phyloP scores from a whole-genome alignment of 2,888 invertebrate species.

The Apamea sordens region DNA sequence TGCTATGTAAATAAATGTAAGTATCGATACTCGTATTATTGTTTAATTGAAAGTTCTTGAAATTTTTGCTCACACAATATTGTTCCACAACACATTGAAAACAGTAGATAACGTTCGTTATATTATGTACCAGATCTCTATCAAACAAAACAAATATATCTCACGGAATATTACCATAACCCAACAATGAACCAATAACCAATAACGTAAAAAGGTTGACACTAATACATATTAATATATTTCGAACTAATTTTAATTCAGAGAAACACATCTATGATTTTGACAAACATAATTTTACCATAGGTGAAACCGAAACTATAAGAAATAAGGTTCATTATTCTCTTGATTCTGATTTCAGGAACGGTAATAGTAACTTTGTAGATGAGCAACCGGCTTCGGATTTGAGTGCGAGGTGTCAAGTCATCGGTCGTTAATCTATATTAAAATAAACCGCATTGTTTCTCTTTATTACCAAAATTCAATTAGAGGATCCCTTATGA shows the following conservation, averaged over 20 bases:
- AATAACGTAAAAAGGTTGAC: slow-evolving; percentile 85
- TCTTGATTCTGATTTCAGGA: not conserved
- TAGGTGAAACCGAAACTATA: not conserved
- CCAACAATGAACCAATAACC: slow-evolving; percentile 87
- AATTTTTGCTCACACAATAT: not conserved
- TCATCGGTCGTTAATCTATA: slow-evolving; percentile 89
- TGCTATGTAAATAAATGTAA: not conserved
- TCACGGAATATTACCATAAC: slow-evolving; percentile 80
- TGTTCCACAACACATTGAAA: not conserved
- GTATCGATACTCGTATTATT: not conserved
- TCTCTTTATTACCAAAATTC: slow-evolving; percentile 83
- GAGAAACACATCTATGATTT: slow-evolving; percentile 76
- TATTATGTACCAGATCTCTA: slow-evolving; percentile 55
- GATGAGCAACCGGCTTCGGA: slow-evolving; percentile 66
- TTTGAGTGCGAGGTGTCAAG: slow-evolving; percentile 85
- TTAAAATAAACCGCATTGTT: slow-evolving; percentile 89
- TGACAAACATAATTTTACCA: slow-evolving; percentile 54
- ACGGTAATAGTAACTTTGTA: slow-evolving; percentile 60
- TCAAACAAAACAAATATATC: slow-evolving; percentile 75
- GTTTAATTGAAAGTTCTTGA: not conserved
- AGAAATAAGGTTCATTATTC: slow-evolving; percentile 44
- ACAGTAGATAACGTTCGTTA: slow-evolving; percentile 25
- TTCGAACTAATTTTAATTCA: slow-evolving; percentile 85
- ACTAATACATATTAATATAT: slow-evolving; percentile 88
- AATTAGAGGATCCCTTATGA: slow-evolving; percentile 76